Conservation (phyloP, 2,113 vertebrate species). For the Engraulis encrasicolus region DNA sequence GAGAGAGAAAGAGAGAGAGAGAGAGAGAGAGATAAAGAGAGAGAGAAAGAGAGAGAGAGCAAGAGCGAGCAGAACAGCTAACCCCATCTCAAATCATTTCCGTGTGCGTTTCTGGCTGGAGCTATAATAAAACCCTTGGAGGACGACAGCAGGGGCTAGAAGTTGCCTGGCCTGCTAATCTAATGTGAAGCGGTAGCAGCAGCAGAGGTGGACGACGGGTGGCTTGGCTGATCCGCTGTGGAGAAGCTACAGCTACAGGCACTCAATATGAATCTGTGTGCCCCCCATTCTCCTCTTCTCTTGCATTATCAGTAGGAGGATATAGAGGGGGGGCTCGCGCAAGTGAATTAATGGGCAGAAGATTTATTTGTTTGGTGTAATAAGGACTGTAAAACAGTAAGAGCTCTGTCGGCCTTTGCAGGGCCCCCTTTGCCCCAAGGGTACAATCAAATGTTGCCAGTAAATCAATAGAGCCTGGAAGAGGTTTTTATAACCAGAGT, state of each 20-base stretch:
- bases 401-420: constrained; percentile 74
- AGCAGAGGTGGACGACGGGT: no score
- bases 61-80: neutral
- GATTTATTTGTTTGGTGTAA: constrained; percentile 87
- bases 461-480: constrained; percentile 85
- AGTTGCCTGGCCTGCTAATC: constrained; percentile 70
- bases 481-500: constrained; percentile 80
- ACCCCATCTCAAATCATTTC: constrained; percentile 68
- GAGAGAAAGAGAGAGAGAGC: no score
- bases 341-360: constrained; percentile 78
- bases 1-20: no score
- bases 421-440: constrained; percentile 76
- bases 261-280: constrained; percentile 60
- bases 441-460: constrained; percentile 84
- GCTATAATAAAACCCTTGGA: constrained; percentile 66
- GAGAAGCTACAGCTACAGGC: constrained; percentile 64
- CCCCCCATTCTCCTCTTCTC: constrained; percentile 56
- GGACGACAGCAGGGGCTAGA: constrained; percentile 60
- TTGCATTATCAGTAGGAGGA: constrained; percentile 67
- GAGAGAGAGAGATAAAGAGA: no score
- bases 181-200: constrained; percentile 61
- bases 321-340: constrained; percentile 59
- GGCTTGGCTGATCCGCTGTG: constrained; percentile 56
- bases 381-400: constrained; percentile 83
- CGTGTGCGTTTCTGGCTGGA: constrained; percentile 60